A percentile compares a stretch with the other conserved stretches of the same genome.
Evolutionary conservation across 53 echinoderm and acorn worm genomes (phyloP).

Genomic region (Holothuria scabra): DNA sequence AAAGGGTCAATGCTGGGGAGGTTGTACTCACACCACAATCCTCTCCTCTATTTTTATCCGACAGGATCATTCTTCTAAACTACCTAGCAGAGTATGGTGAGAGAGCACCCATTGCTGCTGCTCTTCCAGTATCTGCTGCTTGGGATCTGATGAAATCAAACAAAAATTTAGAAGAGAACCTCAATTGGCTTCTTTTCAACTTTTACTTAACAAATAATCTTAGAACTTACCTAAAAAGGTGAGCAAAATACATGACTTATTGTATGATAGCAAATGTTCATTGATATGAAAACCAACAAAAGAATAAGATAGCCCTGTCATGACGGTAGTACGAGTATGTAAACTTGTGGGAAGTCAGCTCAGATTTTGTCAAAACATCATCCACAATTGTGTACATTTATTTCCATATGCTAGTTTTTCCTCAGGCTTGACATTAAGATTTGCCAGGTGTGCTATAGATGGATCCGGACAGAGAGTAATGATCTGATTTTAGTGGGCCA

Average conservation of each 20-base stretch:
- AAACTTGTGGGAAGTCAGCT: too few relatives aligned
- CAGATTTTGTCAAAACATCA: too few relatives aligned
- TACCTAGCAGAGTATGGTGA: slow-evolving; percentile 84
- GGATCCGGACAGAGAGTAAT: too few relatives aligned
- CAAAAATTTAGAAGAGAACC: slow-evolving; percentile 72
- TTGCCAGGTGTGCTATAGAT: too few relatives aligned
- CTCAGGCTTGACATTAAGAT: too few relatives aligned
- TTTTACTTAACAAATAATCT: slow-evolving; percentile 69
- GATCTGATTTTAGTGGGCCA: too few relatives aligned
- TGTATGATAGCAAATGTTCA: not conserved
- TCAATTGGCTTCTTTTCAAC: slow-evolving; percentile 84
- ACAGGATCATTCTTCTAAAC: slow-evolving; percentile 93
- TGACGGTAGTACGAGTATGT: too few relatives aligned
- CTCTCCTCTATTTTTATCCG: not conserved
- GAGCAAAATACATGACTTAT: not conserved
- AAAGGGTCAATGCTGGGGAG: too few relatives aligned
- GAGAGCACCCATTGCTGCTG: slow-evolving; percentile 66
- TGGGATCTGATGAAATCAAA: slow-evolving; percentile 81
- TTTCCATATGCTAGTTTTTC: too few relatives aligned
- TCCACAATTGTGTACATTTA: too few relatives aligned
- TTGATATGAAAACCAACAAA: not conserved
- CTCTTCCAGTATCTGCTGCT: slow-evolving; percentile 79
- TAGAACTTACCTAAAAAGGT: slow-evolving; percentile 67
- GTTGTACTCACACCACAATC: too few relatives aligned
- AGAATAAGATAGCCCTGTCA: too few relatives aligned